These are phyloP conservation scores for Pholis gunnellus DNA, from an alignment of 2,113 vertebrate species.

Conservation along the genomic window DNA sequence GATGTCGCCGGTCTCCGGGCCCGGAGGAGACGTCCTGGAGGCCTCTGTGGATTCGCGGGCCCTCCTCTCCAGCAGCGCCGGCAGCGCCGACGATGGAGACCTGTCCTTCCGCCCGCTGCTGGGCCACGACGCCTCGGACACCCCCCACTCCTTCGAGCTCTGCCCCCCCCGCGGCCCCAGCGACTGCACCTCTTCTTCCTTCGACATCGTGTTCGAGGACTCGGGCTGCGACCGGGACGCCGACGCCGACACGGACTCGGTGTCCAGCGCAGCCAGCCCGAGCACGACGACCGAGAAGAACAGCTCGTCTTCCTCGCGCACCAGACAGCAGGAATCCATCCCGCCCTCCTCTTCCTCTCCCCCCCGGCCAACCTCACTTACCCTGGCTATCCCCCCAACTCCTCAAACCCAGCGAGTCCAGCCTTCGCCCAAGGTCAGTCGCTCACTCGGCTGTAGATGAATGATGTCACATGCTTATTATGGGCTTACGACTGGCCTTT, in stretches of 20 bases:
- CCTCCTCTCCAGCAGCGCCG: conserved; percentile 77
- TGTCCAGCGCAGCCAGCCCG: conserved; percentile 49
- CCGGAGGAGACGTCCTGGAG: conserved; percentile 54
- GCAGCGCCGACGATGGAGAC: conserved; percentile 47
- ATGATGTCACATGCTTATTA: neutral
- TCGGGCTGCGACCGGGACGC: conserved; percentile 90
- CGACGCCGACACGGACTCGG: conserved; percentile 63
- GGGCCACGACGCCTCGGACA: conserved; percentile 83
- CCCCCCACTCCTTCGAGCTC: conserved; percentile 85
- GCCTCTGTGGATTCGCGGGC: neutral
- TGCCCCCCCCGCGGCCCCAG: conserved; percentile 81
- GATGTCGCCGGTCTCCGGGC: conserved; percentile 47
- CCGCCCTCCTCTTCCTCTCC: conserved; percentile 69
- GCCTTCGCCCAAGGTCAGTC: conserved; percentile 89
- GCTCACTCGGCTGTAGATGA: neutral
- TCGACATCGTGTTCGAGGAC: conserved; percentile 96
- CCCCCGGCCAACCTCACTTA: conserved; percentile 91
- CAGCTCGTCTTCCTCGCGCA: conserved; percentile 64
- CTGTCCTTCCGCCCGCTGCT: conserved; percentile 77
- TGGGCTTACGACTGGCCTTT: neutral
- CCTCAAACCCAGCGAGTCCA: conserved; percentile 80
- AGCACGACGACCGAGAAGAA: conserved; percentile 47
- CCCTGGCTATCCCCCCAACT: conserved; percentile 83
- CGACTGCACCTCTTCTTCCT: conserved; percentile 94
- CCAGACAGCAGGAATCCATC: conserved; percentile 33